Evolutionary conservation across 2,113 vertebrate species (phyloP).

Genomic region (Bambusicola thoracicus): DNA sequence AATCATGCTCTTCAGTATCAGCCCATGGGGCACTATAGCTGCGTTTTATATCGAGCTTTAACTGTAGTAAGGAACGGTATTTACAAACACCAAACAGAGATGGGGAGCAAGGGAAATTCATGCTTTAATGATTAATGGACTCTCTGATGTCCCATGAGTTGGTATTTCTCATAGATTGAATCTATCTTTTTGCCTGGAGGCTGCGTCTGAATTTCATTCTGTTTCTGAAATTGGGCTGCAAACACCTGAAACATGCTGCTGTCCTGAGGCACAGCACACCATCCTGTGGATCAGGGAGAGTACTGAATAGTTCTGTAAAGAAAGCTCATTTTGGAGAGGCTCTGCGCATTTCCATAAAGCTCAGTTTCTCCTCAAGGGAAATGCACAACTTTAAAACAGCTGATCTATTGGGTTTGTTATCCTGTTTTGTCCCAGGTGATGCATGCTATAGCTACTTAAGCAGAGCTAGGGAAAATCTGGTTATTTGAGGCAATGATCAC

Average conservation of each 20-base stretch:
- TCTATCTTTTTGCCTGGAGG: constrained; percentile 42
- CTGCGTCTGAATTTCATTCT: constrained; percentile 58
- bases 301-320: constrained; percentile 22
- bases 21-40: background rate
- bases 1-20: background rate
- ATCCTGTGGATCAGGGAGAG: background rate
- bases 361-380: background rate
- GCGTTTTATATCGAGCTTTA: background rate
- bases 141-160: constrained; percentile 31
- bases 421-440: background rate
- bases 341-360: background rate
- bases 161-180: constrained; percentile 18
- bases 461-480: background rate
- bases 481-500: background rate
- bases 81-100: background rate
- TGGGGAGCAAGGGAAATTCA: background rate
- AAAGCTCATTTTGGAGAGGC: background rate
- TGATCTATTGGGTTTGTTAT: background rate
- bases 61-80: background rate
- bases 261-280: background rate
- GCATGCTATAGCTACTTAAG: background rate
- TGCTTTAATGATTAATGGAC: constrained; percentile 22
- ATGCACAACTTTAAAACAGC: background rate
- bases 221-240: constrained; percentile 12
- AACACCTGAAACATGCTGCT: background rate